Base-by-base conservation (phyloP, 2,113 vertebrate species). In the Dasypus novemcinctus region DNA sequence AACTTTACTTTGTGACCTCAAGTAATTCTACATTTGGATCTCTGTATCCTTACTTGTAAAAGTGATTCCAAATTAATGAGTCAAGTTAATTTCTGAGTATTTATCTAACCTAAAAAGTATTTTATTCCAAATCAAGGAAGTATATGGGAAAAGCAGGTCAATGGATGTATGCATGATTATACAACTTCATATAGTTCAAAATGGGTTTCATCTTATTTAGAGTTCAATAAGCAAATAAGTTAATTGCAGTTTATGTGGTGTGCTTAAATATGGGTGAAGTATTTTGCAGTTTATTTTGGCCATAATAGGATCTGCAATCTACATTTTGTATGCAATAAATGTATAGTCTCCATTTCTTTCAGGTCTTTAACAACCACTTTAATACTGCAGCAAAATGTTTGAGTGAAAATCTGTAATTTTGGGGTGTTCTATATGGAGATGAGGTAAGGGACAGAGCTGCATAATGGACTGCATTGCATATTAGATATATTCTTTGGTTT, bases 321-420 rank as follows among this genome's bases (percentile, higher is more conserved):
- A 63, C 25, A 64, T 76, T 87, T 71, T 63, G 0, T 43, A 80
- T 75, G 6, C 38, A 93, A 27, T 92, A 87, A 75, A 33, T 43
- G 1, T 31, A 75, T 36, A 90, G 20, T 7, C 27, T 75, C 8
- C 31, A 49, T 14, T 88, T 94, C 46, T 86, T 72, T 89, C 18
- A 79, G 21, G 27, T 66, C 33, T 88, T 87, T 89, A 76, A 54
- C 33, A 29, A 43, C 18, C 46, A n/a, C 15, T 43, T 91, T 52
- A 68, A 7, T 59, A 85, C 5, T 61, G 2, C 12, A 88, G 4
- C 68, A 97, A 97, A 97, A 76, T 20, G 82, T 33, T 93, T 92
- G 0, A 97, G 68, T 91, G 38, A 93, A 93, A 95, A 93, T 12
- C 17, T 15, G 2, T 43, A 0, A 82, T 85, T 93, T 91, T 4